A percentile compares a stretch with the other conserved stretches of the same genome.
These are phyloP conservation scores for Varanus salvator DNA, from an alignment of 2,113 vertebrate genomes.

Conservation along the genomic window DNA sequence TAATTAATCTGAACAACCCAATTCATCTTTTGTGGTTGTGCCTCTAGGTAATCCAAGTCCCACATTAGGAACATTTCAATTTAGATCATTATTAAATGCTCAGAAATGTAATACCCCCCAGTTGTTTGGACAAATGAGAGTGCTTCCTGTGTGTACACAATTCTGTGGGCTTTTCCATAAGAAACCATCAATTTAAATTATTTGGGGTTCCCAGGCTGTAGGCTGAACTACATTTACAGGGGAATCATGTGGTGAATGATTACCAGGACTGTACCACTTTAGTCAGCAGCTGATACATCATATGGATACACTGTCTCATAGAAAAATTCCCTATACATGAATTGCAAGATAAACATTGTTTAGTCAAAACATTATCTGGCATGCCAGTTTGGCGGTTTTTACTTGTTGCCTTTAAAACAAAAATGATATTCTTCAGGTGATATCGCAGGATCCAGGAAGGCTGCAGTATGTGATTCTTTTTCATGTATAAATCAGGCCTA, in stretches of 20 bases:
- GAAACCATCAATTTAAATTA: slow-evolving; percentile 23
- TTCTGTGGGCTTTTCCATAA: not conserved
- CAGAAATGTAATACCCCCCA: not conserved
- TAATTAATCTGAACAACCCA: not conserved
- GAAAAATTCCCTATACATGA: not conserved
- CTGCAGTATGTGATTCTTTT: not conserved
- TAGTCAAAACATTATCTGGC: not conserved
- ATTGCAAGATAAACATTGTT: not conserved
- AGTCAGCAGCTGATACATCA: not conserved
- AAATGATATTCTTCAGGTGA: not conserved
- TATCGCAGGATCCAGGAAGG: not conserved
- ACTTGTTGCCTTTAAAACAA: not conserved
- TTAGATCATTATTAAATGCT: not conserved
- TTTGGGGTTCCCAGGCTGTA: not conserved
- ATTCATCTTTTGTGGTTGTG: not conserved
- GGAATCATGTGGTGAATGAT: not conserved
- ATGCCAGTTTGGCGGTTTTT: not conserved
- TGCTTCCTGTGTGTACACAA: not conserved
- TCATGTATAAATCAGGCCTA: not conserved
- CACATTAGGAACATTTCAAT: not conserved
- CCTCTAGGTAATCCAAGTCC: not conserved
- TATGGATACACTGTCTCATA: not conserved
- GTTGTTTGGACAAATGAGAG: not conserved
- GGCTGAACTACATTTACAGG: not conserved
- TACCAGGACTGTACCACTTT: not conserved